phyloP scores from a whole-genome alignment of 2,113 vertebrate genomes.

The Seriola rivoliana region DNA sequence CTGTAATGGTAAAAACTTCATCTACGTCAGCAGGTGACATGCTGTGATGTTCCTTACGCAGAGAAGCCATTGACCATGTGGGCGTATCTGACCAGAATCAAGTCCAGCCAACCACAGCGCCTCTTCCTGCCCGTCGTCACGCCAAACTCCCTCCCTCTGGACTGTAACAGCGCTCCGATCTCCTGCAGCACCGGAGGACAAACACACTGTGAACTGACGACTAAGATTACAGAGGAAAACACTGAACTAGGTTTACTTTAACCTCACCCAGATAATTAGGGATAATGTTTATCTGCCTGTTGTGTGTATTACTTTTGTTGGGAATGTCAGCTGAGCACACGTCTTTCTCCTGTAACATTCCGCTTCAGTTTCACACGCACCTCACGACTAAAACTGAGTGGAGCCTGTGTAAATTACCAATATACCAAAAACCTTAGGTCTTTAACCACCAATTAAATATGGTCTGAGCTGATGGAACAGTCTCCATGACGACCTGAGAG shows the following conservation, averaged over 20 bases:
- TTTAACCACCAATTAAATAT: too few relatives aligned
- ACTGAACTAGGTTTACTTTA: not conserved
- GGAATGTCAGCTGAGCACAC: not conserved
- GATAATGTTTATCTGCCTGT: not conserved
- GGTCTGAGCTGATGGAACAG: too few relatives aligned
- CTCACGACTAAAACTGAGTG: too few relatives aligned
- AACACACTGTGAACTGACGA: not conserved
- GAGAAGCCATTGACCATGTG: slow-evolving; percentile 90
- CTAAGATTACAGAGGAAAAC: too few relatives aligned
- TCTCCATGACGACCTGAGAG: too few relatives aligned
- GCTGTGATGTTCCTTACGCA: slow-evolving; percentile 77
- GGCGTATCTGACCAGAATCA: slow-evolving; percentile 87
- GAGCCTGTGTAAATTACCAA: too few relatives aligned
- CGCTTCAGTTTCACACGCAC: not conserved
- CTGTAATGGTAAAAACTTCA: not conserved
- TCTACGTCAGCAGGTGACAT: not conserved
- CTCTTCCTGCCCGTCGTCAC: slow-evolving; percentile 90
- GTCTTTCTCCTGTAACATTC: not conserved
- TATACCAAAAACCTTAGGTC: too few relatives aligned
- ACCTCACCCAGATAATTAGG: not conserved
- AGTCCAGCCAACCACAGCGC: slow-evolving; percentile 91
- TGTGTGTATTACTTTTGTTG: not conserved
- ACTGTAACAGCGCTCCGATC: slow-evolving; percentile 82
- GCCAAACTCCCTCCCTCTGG: slow-evolving; percentile 84
- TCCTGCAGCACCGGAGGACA: slow-evolving; percentile 75